Base-by-base conservation (phyloP, 2,797 vertebrate species). In the Molossus alvarezi region DNA sequence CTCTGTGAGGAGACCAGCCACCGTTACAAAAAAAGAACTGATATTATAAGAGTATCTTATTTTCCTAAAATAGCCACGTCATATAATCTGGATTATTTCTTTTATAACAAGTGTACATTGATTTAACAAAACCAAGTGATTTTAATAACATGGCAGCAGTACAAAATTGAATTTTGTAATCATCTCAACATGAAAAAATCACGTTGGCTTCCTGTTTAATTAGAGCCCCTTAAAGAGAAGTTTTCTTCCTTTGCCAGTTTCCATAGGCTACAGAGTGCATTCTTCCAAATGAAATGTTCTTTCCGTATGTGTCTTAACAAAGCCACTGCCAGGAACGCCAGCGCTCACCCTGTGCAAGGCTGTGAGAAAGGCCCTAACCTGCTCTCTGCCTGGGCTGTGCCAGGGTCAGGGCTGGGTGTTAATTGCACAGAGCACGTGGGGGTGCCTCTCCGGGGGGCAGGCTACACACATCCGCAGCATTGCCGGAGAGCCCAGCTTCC, bases 1-100 rank as follows among this genome's bases (percentile, higher is more conserved):
- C 58, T 91, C 37, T 91, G 27, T 91, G 23, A 94, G 48, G 65
- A 93, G 73, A 94, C 48, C 64, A 75, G 48, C 45, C 27, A 77
- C 76, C 0, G 45, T 48, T 79, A 51, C 29, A 23, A 64, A 90
- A 69, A 69, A 10, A 76, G n/a, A 51, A 33, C 71, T 77, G 76
- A 95, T 7, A 6, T 71, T 48, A 72, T 55, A 41, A 92, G 75
- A 67, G 17, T 9, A 79, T 79, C 90, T 90, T 88, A 51, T 69
- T 93, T 93, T 79, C 72, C 83, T 79, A 73, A 58, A 87, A 77
- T 5, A 83, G 37, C 48, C 57, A 41, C 6, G 12, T 45, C 67
- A 60, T 60, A 58, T 83, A 33, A 60, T 84, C 75, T 83, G 76
- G 25, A 62, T 75, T n/a, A 23, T 58, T 79, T 88, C 67, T 84